A percentile compares a stretch with the other conserved stretches of the same genome.
phyloP scores from a whole-genome alignment of 2,888 invertebrate species.

The Syrista parreyssii region DNA sequence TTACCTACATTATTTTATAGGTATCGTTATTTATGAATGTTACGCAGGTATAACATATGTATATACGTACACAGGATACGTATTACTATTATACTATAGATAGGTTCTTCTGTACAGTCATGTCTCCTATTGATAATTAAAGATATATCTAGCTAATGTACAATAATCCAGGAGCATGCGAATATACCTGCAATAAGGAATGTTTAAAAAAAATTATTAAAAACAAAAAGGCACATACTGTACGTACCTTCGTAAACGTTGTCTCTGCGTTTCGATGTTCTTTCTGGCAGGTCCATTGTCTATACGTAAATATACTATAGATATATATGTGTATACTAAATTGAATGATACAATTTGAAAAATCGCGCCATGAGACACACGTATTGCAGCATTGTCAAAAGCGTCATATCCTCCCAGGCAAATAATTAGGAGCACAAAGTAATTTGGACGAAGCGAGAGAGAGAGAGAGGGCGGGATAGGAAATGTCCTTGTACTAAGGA shows the following conservation, averaged over 20 bases:
- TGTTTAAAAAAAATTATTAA: background rate
- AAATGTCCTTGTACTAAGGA: background rate
- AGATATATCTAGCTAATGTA: background rate
- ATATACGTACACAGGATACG: background rate
- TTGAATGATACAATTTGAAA: background rate
- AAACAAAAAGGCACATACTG: background rate
- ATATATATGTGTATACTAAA: background rate
- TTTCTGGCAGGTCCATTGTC: background rate
- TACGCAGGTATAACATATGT: constrained; percentile 1
- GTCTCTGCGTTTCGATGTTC: background rate
- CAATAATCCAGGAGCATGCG: background rate
- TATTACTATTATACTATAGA: background rate
- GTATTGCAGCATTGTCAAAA: background rate
- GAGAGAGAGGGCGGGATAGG: background rate
- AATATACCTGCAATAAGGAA: background rate
- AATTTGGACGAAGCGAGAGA: background rate
- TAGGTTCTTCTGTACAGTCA: background rate
- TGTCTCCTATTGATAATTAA: background rate
- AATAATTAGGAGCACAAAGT: background rate
- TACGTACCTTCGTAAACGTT: background rate
- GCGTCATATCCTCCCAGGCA: background rate
- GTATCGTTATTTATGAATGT: constrained; percentile 21
- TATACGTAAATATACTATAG: constrained; percentile 19
- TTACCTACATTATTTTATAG: background rate
- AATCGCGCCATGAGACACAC: background rate